These are phyloP conservation scores for Alviniconcha strummeri DNA, from an alignment of 2,888 invertebrate genomes.

Conservation along the genomic window DNA sequence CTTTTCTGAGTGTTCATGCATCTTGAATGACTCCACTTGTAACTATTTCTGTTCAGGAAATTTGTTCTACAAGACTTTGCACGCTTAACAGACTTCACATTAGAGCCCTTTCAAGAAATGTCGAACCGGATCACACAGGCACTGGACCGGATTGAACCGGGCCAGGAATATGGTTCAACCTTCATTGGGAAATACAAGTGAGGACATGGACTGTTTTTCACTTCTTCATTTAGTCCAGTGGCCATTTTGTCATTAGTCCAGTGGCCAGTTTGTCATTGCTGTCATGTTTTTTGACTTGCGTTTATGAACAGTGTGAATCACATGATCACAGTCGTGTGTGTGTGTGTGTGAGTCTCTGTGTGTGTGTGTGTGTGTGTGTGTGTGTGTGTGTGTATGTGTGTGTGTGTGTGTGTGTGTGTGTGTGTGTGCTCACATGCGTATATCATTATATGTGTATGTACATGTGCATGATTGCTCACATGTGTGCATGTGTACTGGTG, in stretches of 20 bases:
- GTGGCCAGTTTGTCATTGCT: constrained; percentile 43
- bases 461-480: background rate
- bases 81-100: constrained; percentile 85
- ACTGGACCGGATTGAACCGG: constrained; percentile 86
- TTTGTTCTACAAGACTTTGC: constrained; percentile 84
- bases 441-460: background rate
- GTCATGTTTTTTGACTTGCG: background rate
- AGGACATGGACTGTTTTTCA: constrained; percentile 55
- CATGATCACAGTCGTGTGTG: no score
- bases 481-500: background rate
- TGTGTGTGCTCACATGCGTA: constrained; percentile 4
- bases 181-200: constrained; percentile 92
- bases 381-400: constrained; percentile 1
- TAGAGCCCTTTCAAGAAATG: constrained; percentile 87
- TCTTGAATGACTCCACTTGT: no score
- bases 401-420: background rate
- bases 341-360: no score
- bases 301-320: no score
- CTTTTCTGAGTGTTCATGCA: no score
- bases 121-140: constrained; percentile 85
- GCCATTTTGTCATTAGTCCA: background rate
- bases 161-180: constrained; percentile 88
- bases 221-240: no score
- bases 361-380: background rate
- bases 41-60: constrained; percentile 62